Percentiles rank a stretch among this genome's conserved stretches.
Conservation (phyloP, 1,140 invertebrate genomes). For the Drosophila burlai region DNA sequence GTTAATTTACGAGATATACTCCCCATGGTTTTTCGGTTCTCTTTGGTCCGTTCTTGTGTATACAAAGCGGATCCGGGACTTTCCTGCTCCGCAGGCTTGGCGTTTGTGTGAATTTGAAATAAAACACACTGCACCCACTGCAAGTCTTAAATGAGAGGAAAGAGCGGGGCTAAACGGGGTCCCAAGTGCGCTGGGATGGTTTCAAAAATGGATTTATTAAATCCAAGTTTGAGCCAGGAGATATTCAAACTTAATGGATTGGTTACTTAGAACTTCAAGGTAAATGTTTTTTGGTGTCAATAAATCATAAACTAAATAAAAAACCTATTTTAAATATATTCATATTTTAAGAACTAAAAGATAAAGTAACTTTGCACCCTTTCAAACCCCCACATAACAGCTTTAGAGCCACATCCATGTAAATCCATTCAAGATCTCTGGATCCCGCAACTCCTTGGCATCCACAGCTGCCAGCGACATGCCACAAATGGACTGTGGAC, state of each 20-base stretch:
- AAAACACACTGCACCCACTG: conserved; percentile 69
- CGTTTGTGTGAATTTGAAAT: conserved; percentile 78
- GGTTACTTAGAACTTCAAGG: not conserved
- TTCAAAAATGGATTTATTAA: not conserved
- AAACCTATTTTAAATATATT: too few species aligned
- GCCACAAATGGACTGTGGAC: conserved; percentile 75
- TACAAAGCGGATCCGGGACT: conserved; percentile 55
- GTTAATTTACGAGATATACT: conserved; percentile 85
- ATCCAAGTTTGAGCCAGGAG: not conserved
- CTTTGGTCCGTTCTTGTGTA: conserved; percentile 57
- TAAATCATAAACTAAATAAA: not conserved
- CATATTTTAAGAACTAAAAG: not conserved
- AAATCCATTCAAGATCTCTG: conserved; percentile 23
- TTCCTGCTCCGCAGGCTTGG: conserved; percentile 11
- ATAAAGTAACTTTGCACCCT: not conserved
- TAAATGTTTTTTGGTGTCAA: not conserved
- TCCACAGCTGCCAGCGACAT: conserved; percentile 67
- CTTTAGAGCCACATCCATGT: not conserved
- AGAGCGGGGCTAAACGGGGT: not conserved
- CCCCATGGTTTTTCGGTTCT: conserved; percentile 70
- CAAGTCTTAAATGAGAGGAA: not conserved
- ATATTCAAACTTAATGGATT: too few species aligned
- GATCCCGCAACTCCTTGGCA: conserved; percentile 4
- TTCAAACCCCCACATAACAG: not conserved
- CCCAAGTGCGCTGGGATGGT: conserved; percentile 15